phyloP scores from a whole-genome alignment of 2,888 invertebrate genomes.

The Ommatoiulus sabulosus region DNA sequence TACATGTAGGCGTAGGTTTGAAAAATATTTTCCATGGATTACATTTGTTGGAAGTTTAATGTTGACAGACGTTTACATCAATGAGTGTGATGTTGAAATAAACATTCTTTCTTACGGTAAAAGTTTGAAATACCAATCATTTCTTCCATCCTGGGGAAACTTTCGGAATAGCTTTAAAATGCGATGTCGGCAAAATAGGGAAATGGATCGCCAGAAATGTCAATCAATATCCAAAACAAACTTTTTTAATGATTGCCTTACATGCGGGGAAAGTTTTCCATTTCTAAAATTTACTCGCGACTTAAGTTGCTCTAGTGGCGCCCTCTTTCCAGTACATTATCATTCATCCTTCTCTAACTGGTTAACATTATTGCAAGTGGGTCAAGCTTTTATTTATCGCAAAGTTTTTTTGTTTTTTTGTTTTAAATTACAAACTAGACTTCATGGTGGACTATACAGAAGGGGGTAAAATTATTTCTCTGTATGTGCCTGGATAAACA shows the following conservation, averaged over 20 bases:
- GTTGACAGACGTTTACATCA: too few relatives aligned
- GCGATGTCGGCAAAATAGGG: background rate
- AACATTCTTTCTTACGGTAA: too few relatives aligned
- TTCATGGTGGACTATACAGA: background rate
- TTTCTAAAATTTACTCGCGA: background rate
- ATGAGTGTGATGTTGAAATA: too few relatives aligned
- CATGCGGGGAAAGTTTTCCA: background rate
- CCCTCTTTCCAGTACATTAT: conserved; percentile 1
- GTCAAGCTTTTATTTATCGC: background rate
- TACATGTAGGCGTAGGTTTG: too few relatives aligned
- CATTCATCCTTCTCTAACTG: background rate
- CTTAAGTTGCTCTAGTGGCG: background rate
- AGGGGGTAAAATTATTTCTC: background rate
- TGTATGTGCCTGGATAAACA: background rate
- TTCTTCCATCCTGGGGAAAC: background rate
- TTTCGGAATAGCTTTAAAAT: background rate
- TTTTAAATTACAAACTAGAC: background rate
- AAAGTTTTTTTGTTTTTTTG: background rate
- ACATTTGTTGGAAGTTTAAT: too few relatives aligned
- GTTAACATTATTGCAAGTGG: background rate
- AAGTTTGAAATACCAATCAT: background rate
- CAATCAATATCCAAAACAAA: background rate
- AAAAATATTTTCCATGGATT: too few relatives aligned
- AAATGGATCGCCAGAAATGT: background rate
- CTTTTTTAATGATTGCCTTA: background rate